Evolutionary conservation across 1,140 invertebrate species (phyloP).

Genomic region (Chymomyza costata): DNA sequence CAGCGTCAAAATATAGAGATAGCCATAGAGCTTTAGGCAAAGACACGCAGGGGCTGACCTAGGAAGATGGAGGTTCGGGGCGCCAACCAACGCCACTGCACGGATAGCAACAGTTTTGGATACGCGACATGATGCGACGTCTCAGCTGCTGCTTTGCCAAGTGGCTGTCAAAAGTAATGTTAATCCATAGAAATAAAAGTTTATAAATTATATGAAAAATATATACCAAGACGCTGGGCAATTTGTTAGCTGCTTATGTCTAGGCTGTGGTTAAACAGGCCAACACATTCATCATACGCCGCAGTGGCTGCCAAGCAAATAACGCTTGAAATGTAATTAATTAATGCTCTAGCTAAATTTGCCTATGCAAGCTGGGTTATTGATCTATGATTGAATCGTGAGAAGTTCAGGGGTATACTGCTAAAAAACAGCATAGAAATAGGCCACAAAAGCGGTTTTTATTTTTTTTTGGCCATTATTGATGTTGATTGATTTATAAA

Average conservation of each 20-base stretch:
- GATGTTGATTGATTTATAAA: slow-evolving; percentile 70
- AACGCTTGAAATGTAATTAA: no score
- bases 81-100: no score
- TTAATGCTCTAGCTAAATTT: no score
- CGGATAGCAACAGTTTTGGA: background rate
- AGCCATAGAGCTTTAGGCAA: no score
- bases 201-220: background rate
- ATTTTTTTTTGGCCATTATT: no score
- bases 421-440: no score
- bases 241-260: slow-evolving; percentile 18
- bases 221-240: background rate
- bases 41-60: no score
- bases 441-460: no score
- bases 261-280: slow-evolving; percentile 18
- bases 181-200: slow-evolving; percentile 3
- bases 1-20: background rate
- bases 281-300: slow-evolving; percentile 28
- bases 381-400: no score
- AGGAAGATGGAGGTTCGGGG: no score
- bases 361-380: no score
- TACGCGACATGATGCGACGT: background rate
- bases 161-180: slow-evolving; percentile 30
- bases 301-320: slow-evolving; percentile 24
- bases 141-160: background rate
- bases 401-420: no score